These are phyloP conservation scores for Archocentrus centrarchus DNA, from an alignment of 2,113 vertebrate species.

Conservation along the genomic window DNA sequence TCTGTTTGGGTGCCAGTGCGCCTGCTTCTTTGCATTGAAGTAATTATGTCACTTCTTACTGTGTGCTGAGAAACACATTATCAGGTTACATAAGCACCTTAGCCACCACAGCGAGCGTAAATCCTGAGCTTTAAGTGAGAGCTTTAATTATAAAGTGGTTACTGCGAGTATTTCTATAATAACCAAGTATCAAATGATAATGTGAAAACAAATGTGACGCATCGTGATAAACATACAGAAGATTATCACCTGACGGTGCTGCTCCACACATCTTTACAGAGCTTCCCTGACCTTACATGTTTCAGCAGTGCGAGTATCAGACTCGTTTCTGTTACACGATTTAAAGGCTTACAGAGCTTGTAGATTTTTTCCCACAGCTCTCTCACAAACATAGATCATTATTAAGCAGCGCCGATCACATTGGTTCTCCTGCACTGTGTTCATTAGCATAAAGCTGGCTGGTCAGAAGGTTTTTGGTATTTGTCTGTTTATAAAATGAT, in stretches of 20 bases:
- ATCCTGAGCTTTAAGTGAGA: not conserved
- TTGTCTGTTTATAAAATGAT: not conserved
- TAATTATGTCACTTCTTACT: not conserved
- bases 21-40: not conserved
- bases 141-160: not conserved
- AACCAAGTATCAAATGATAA: not conserved
- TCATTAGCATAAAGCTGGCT: constrained; percentile 3
- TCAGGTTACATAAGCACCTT: constrained; percentile 1
- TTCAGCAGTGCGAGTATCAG: not conserved
- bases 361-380: not conserved
- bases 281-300: not conserved
- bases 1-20: not conserved
- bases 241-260: not conserved
- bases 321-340: not conserved
- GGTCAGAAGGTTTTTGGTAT: not conserved
- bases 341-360: not conserved
- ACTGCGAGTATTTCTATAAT: not conserved
- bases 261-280: not conserved
- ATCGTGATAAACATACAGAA: not conserved
- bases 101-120: not conserved
- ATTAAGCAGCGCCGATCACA: not conserved
- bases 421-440: not conserved
- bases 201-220: not conserved
- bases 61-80: not conserved
- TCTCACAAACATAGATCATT: not conserved